Conservation (phyloP, 2,113 vertebrate genomes). For the Spea bombifrons region DNA sequence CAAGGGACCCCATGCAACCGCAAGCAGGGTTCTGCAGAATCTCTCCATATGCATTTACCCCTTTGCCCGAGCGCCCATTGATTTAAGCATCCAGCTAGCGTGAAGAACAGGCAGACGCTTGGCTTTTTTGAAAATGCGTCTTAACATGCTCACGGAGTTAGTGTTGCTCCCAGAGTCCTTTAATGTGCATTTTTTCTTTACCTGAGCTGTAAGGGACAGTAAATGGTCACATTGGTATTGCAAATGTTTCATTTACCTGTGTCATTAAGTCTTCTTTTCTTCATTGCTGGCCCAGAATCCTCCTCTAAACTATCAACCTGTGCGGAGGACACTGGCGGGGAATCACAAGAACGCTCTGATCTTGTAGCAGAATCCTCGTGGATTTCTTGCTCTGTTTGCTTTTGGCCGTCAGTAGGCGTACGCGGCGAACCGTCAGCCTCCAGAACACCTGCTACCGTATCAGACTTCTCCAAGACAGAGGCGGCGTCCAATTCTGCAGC, state of each 20-base stretch:
- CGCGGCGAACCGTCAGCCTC: not conserved
- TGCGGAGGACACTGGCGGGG: not conserved
- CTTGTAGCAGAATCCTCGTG: accelerated
- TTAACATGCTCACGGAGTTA: no score
- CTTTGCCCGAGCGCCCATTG: no score
- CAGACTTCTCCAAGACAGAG: not conserved
- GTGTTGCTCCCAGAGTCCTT: no score
- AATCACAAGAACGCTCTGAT: not conserved
- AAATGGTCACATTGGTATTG: no score
- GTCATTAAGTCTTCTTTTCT: not conserved
- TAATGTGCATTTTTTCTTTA: no score
- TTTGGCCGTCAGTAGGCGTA: not conserved
- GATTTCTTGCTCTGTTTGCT: not conserved
- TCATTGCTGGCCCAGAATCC: not conserved
- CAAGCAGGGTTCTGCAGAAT: no score
- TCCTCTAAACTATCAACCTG: slow-evolving; percentile 9
- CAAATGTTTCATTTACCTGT: slow-evolving; percentile 55
- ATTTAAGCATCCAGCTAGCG: no score
- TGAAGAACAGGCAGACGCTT: no score
- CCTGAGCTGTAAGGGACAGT: no score
- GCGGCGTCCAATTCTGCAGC: not conserved
- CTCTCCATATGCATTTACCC: no score
- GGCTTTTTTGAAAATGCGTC: no score
- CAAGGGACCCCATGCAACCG: no score
- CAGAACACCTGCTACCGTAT: not conserved